phyloP scores from a whole-genome alignment of 2,888 invertebrate genomes.

The Stratiomys singularior region DNA sequence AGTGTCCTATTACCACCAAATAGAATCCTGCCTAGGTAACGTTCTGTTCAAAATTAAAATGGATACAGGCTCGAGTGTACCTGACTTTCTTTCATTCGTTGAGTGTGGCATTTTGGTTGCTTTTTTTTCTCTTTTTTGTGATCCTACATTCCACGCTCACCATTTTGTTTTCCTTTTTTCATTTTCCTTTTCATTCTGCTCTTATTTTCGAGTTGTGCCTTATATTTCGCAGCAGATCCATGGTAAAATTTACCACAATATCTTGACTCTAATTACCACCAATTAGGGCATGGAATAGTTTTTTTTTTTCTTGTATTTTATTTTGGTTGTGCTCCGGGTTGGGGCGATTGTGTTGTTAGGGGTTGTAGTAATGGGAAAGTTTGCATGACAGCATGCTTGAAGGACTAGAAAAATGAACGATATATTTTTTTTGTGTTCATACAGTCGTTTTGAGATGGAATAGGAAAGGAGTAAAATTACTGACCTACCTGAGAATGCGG shows the following conservation, averaged over 20 bases:
- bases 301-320: conserved; percentile 4
- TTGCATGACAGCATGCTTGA: conserved; percentile 29
- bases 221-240: conserved; percentile 5
- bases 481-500: too few relatives aligned
- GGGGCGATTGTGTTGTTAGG: neutral
- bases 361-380: neutral
- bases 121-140: conserved; percentile 7
- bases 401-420: neutral
- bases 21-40: too few relatives aligned
- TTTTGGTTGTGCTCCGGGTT: too few relatives aligned
- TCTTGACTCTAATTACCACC: conserved; percentile 43
- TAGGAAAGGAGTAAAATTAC: too few relatives aligned
- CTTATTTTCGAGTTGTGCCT: neutral
- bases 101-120: neutral
- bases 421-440: neutral
- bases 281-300: conserved; percentile 34
- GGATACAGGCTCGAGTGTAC: conserved; percentile 4
- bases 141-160: too few relatives aligned
- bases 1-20: too few relatives aligned
- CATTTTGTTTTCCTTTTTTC: neutral
- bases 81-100: neutral
- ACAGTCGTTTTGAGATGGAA: neutral
- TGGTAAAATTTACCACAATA: conserved; percentile 35
- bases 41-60: conserved; percentile 14
- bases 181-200: neutral